Conservation (phyloP, 1,140 invertebrate species). For the Dreissena rostriformis region DNA sequence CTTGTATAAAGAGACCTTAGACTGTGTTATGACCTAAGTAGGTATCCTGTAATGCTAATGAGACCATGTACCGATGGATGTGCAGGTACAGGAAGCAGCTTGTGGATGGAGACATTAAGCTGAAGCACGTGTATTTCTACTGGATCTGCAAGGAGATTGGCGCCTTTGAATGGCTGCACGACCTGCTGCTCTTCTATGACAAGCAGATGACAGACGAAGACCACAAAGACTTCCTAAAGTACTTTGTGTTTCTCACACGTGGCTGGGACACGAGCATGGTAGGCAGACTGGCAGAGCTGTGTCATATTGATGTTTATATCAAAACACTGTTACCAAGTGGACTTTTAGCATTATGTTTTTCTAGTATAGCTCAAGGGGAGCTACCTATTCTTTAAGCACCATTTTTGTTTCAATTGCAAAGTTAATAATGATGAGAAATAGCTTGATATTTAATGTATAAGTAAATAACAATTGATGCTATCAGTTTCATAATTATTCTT, state of each 20-base stretch:
- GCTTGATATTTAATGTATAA: too few relatives aligned
- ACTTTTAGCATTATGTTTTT: too few relatives aligned
- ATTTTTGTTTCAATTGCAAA: too few relatives aligned
- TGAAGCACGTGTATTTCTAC: conserved; percentile 95
- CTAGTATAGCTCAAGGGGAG: too few relatives aligned
- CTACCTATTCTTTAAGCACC: too few relatives aligned
- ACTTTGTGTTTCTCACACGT: conserved; percentile 78
- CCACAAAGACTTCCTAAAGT: conserved; percentile 71
- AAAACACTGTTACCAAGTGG: neutral
- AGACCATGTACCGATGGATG: neutral
- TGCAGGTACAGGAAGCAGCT: conserved; percentile 73
- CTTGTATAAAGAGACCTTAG: too few relatives aligned
- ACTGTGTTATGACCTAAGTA: too few relatives aligned
- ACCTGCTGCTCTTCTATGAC: conserved; percentile 94
- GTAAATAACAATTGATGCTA: too few relatives aligned
- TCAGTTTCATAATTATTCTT: too few relatives aligned
- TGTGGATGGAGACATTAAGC: conserved; percentile 81
- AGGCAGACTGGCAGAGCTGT: neutral
- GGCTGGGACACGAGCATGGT: conserved; percentile 79
- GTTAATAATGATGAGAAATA: too few relatives aligned
- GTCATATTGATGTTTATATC: neutral
- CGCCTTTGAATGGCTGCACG: conserved; percentile 99
- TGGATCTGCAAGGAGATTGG: conserved; percentile 99
- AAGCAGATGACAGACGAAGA: conserved; percentile 89
- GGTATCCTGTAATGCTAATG: too few relatives aligned